Evolutionary conservation across 1,140 invertebrate genomes (phyloP).

Genomic region (Anastrepha ludens): DNA sequence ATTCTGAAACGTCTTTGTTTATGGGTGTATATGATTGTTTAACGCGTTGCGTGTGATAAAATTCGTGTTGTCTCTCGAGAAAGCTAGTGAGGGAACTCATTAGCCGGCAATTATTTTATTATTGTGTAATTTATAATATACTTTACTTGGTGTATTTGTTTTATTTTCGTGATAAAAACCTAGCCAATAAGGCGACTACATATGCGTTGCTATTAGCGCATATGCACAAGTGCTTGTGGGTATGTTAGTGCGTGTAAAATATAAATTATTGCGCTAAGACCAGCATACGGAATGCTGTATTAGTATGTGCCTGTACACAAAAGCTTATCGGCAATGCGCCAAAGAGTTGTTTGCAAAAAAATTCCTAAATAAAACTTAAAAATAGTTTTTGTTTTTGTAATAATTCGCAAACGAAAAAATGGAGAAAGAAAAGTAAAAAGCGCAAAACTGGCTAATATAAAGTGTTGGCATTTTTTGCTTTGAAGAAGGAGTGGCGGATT

Average conservation of each 20-base stretch:
- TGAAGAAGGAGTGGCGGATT: background rate
- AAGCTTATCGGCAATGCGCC: background rate
- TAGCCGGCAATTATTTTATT: slow-evolving; percentile 10
- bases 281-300: background rate
- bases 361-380: background rate
- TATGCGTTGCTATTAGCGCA: background rate
- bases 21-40: background rate
- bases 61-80: background rate
- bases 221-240: background rate
- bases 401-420: background rate
- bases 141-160: background rate
- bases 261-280: background rate
- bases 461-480: background rate
- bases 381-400: background rate
- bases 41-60: background rate
- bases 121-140: background rate
- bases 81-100: background rate
- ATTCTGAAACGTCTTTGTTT: background rate
- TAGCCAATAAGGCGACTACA: background rate
- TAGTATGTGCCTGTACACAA: background rate
- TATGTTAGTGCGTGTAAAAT: slow-evolving; percentile 16
- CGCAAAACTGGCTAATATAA: background rate
- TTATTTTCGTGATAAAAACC: background rate
- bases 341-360: background rate
- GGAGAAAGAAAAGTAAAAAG: slow-evolving; percentile 3